phyloP scores from a whole-genome alignment of 1,140 invertebrate species.

The Cyclargus thomasi region DNA sequence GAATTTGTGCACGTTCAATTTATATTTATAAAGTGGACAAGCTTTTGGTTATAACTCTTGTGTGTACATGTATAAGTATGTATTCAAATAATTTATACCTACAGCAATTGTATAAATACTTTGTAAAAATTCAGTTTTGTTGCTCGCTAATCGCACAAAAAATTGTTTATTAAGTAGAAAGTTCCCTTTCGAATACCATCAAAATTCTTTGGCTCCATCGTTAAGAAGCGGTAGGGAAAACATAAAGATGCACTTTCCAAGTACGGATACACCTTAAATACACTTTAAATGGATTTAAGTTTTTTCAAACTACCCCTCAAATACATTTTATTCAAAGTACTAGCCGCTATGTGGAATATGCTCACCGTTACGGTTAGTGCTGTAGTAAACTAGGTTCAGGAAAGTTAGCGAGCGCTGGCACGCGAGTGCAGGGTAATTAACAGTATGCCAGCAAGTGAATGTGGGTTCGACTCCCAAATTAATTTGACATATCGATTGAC shows the following conservation, averaged over 20 bases:
- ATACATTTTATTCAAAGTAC: not conserved
- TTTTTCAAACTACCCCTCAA: not conserved
- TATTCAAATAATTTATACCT: too few relatives aligned
- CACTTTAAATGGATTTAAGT: not conserved
- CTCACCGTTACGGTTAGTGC: not conserved
- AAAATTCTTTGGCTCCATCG: too few relatives aligned
- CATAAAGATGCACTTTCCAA: too few relatives aligned
- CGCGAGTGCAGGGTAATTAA: not conserved
- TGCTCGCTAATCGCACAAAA: too few relatives aligned
- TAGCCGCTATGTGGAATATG: not conserved
- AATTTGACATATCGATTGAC: not conserved
- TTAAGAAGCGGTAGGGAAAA: too few relatives aligned
- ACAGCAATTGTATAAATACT: too few relatives aligned
- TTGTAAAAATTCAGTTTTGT: too few relatives aligned
- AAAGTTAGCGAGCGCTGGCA: not conserved
- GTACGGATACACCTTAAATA: too few relatives aligned
- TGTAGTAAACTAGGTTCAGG: not conserved
- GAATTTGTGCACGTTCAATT: slow-evolving; percentile 9
- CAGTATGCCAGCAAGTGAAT: not conserved
- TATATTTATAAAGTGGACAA: slow-evolving; percentile 7
- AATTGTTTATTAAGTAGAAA: too few relatives aligned
- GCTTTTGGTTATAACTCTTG: not conserved
- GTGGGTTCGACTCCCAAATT: not conserved
- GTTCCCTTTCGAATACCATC: too few relatives aligned
- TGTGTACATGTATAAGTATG: not conserved